Conservation (phyloP, 2,888 invertebrate genomes). For the Fragum sueziense region DNA sequence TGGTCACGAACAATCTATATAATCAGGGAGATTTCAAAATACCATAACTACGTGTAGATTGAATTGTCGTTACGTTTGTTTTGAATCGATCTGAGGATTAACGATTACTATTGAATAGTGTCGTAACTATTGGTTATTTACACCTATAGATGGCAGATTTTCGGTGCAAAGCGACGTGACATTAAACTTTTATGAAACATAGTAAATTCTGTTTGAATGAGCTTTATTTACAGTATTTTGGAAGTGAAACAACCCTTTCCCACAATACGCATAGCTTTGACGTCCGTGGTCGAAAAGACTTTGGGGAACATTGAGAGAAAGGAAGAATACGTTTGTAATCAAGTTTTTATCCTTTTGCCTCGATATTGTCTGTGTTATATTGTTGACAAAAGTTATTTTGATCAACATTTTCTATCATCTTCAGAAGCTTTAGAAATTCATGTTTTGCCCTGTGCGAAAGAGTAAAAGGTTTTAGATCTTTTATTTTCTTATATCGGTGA, state of each 20-base stretch:
- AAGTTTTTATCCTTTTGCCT: too few relatives aligned
- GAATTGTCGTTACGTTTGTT: neutral
- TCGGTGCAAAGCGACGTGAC: neutral
- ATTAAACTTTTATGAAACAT: neutral
- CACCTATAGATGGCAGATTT: neutral
- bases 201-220: neutral
- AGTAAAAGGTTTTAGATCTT: neutral
- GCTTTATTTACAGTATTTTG: neutral
- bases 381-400: neutral
- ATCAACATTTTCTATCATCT: neutral
- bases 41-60: too few relatives aligned
- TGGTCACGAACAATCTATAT: neutral
- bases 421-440: neutral
- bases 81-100: neutral
- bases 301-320: neutral
- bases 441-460: neutral
- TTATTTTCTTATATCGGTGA: too few relatives aligned
- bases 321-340: too few relatives aligned
- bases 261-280: neutral
- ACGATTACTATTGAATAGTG: neutral
- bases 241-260: neutral
- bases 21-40: too few relatives aligned
- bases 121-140: neutral
- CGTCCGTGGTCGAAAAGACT: neutral
- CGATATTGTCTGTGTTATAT: too few relatives aligned